A percentile compares a stretch with the other conserved stretches of the same genome.
Conservation (phyloP, 2,113 vertebrate genomes). For the Echinops telfairi region DNA sequence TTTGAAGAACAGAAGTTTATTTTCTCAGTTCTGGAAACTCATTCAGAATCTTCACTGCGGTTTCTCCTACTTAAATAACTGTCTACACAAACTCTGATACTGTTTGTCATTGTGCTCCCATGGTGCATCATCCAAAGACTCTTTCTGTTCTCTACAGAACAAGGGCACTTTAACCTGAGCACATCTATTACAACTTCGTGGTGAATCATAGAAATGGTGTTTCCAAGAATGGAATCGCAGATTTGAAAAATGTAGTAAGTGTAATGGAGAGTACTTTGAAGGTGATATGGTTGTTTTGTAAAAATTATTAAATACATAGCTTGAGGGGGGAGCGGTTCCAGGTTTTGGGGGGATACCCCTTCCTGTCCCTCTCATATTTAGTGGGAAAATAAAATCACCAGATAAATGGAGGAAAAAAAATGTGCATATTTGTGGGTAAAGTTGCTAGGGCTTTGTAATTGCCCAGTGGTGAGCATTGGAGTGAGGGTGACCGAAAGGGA, state of each 20-base stretch:
- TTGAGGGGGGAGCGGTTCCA: no score
- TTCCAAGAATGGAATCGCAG: no score
- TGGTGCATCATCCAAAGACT: neutral
- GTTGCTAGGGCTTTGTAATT: constrained; percentile 5
- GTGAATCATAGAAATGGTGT: neutral
- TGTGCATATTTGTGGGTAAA: neutral
- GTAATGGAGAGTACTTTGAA: no score
- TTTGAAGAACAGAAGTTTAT: neutral
- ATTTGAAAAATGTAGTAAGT: no score
- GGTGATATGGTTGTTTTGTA: no score
- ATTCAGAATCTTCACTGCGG: neutral
- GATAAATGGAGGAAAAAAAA: neutral
- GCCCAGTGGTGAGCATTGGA: neutral
- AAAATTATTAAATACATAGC: no score
- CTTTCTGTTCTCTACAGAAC: neutral
- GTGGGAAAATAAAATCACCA: neutral
- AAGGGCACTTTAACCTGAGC: constrained; percentile 68
- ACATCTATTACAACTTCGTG: constrained; percentile 2
- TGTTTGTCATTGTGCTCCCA: constrained; percentile 27
- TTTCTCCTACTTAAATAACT: neutral
- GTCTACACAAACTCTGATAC: neutral
- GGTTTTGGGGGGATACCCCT: no score
- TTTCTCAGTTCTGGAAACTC: neutral
- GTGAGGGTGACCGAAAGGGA: constrained; percentile 19
- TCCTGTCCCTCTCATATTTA: neutral